Evolutionary conservation across 2,113 vertebrate genomes (phyloP), one percentile per base, ranked within the genome.

Genomic region (Neomonachus schauinslandi): DNA sequence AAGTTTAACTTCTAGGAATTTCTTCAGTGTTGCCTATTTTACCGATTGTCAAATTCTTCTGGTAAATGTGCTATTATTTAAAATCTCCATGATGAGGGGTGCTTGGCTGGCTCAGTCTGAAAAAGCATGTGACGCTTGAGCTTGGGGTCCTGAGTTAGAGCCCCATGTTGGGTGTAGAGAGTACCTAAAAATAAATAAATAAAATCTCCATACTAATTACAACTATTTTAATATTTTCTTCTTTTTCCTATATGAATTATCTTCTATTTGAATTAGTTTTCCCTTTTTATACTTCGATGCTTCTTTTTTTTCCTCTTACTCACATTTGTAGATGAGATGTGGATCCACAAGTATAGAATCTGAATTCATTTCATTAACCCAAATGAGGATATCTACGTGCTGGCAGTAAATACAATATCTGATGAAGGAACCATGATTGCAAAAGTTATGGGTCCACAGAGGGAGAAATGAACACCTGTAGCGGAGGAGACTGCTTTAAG

Each of bases 201-300:
- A 77, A 77, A 77, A 77, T 77, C 26, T 71, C 15, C 74, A 81
- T 59, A 86, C n/a, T 21, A 77, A 65, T 46, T 65, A 69, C n/a
- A 21, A 10, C 10, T n/a, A 74, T 92, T 89, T 81, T n/a, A 82
- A 63, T 92, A n/a, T 89, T 86, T 85, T 86, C 33, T 81, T 87
- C 13, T 69, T 4, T 88, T 88, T 91, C 8, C 59, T 83, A 16
- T 24, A 74, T 53, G 80, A 91, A 88, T 26, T 67, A 15, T 82
- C 11, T 72, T 90, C 33, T 16, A 21, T 19, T 81, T n/a, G 36
- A 39, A 84, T 61, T 33, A 33, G 3, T 15, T 81, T 74, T 55
- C 31, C 21, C n/a, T 36, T 51, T 92, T 31, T 71, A 42, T 26
- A 51, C 7, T 1, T 59, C 79, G 9, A 1, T 36, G 16, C 4